Conservation (phyloP, 2,888 invertebrate species). For the Tachina lurida region DNA sequence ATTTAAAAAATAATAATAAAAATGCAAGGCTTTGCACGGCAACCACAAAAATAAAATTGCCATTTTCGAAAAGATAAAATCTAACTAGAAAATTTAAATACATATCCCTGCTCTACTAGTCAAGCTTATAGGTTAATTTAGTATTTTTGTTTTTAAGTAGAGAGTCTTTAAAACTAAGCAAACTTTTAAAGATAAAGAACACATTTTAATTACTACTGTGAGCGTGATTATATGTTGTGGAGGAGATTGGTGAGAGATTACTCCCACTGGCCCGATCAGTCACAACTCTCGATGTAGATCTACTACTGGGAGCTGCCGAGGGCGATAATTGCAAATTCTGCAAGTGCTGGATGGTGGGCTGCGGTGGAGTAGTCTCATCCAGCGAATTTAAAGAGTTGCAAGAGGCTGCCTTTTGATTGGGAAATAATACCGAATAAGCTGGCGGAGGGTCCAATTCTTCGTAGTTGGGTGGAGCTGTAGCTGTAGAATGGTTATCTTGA, state of each 20-base stretch:
- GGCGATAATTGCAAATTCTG: constrained; percentile 64
- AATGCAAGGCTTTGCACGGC: constrained; percentile 9
- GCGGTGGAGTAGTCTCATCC: constrained; percentile 71
- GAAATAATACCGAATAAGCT: constrained; percentile 87
- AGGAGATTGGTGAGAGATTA: constrained; percentile 21
- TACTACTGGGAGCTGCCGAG: constrained; percentile 62
- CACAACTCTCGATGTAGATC: constrained; percentile 55
- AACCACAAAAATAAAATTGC: constrained; percentile 62
- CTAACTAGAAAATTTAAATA: constrained; percentile 20
- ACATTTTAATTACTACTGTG: constrained; percentile 48
- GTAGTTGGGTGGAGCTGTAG: constrained; percentile 85
- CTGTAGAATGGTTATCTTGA: constrained; percentile 75
- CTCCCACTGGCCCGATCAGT: constrained; percentile 63
- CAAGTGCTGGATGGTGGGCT: constrained; percentile 50
- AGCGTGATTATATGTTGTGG: constrained; percentile 22
- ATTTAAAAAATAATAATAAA: neutral
- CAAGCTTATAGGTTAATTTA: constrained; percentile 48
- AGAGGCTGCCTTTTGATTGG: constrained; percentile 82
- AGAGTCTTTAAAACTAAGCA: constrained; percentile 44
- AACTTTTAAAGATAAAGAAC: constrained; percentile 28
- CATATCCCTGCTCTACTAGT: constrained; percentile 67
- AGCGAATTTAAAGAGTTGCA: constrained; percentile 76
- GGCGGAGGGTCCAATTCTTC: constrained; percentile 86
- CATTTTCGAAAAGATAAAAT: constrained; percentile 16
- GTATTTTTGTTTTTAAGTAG: constrained; percentile 45